Base-by-base conservation (phyloP, 2,113 vertebrate species). In the Cheilinus undulatus region DNA sequence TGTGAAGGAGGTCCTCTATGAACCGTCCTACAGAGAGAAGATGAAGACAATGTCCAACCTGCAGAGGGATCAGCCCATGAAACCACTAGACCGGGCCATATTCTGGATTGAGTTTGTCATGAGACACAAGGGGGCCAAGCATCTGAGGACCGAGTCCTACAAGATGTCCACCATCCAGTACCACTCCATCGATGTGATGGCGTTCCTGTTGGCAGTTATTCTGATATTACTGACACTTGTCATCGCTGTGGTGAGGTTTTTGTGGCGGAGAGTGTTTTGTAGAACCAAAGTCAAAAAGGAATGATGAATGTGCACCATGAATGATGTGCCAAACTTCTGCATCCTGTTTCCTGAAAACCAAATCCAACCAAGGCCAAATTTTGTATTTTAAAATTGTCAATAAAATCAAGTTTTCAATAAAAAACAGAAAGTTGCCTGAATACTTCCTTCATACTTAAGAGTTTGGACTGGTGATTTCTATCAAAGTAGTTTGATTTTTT, bases 71-170 rank as follows among this genome's bases (percentile, higher is more conserved):
- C 88, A 90, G 73, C 86, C 88, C 59, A 74, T 57, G 51, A 85
- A 85, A 45, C 85, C 90, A 0, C 19, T 90, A 78, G 85, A 88
- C 42, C 58, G 20, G 0, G 90, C 90, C 56, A 80, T 90, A 20
- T 91, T 90, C 73, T 91, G 90, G 90, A 89, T 91, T 3, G 90
- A 91, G 85, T 91, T 88, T 23, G 85, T 89, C 62, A 90, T 91
- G 84, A 89, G 88, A 54, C 80, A 91, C 80, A 89, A 89, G 64
- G 90, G 88, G 54, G 88, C 90, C 0, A 48, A 63, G 1, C 87
- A 91, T 68, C 78, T 91, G 2, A 69, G 80, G 50, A 91, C 86
- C 0, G 82, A 90, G 43, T 89, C 88, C 14, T 90, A 86, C 71
- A 90, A 88, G 80, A 88, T 91, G 88, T 84, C 85, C 8, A 43